These are phyloP conservation scores for Sesamia nonagrioides DNA, from an alignment of 1,140 invertebrate species.

Conservation along the genomic window DNA sequence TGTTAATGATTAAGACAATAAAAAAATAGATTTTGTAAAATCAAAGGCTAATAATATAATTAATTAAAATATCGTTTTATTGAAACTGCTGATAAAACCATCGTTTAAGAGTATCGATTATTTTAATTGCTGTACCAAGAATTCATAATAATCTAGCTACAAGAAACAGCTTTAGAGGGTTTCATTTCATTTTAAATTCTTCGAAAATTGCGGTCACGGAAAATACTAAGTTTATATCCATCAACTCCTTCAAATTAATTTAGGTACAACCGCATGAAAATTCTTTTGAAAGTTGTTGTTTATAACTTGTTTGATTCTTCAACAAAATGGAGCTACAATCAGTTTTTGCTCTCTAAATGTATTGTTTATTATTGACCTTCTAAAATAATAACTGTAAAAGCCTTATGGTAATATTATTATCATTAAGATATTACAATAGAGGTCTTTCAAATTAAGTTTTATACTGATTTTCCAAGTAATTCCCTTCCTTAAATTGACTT, in stretches of 20 bases:
- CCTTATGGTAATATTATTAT: no score
- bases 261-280: not conserved
- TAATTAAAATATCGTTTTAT: no score
- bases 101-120: no score
- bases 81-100: not conserved
- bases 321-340: not conserved
- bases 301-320: not conserved
- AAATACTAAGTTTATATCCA: not conserved
- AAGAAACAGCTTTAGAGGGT: not conserved
- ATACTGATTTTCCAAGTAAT: not conserved
- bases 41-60: no score
- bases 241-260: slow-evolving; percentile 13
- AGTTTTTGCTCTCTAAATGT: no score
- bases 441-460: not conserved
- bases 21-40: no score
- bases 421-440: not conserved
- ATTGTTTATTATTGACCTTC: not conserved
- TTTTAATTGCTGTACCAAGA: not conserved
- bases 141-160: not conserved
- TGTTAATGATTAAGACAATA: no score
- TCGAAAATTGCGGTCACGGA: no score
- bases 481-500: not conserved
- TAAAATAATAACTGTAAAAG: no score
- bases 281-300: not conserved
- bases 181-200: not conserved